These are phyloP conservation scores for Hemicentrotus pulcherrimus DNA, from an alignment of 35 echinoderm and acorn worm species.

Conservation along the genomic window DNA sequence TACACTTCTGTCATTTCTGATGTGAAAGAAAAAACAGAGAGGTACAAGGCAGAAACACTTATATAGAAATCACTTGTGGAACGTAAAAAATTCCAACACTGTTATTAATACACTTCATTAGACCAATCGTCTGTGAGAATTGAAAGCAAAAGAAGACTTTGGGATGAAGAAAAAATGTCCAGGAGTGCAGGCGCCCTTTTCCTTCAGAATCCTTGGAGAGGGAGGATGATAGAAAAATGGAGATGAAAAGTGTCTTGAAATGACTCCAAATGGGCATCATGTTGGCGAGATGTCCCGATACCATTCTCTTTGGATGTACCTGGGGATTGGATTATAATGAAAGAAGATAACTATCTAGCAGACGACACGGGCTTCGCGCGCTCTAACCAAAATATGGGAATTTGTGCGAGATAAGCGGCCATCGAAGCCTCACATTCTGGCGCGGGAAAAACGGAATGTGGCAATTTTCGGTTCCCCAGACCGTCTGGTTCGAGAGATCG, in stretches of 20 bases:
- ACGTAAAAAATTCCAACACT: not conserved
- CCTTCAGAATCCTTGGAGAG: not conserved
- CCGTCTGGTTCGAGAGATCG: constrained; percentile 25
- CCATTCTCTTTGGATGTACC: not conserved
- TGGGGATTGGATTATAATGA: constrained; percentile 28
- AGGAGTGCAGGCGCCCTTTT: constrained; percentile 32
- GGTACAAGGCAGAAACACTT: not conserved
- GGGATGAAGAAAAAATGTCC: not conserved
- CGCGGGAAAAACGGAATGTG: constrained; percentile 35
- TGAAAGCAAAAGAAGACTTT: not conserved
- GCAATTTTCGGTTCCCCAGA: constrained; percentile 11
- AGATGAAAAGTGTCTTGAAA: constrained; percentile 22
- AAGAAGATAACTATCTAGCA: constrained; percentile 28
- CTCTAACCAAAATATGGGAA: not conserved
- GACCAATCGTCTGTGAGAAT: not conserved
- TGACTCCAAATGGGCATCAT: constrained; percentile 43
- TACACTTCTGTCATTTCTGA: too few relatives aligned
- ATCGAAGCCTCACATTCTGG: constrained; percentile 21
- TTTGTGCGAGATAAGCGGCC: constrained; percentile 29
- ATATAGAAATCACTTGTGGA: not conserved
- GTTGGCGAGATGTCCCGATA: constrained; percentile 29
- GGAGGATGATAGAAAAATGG: not conserved
- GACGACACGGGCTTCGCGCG: constrained; percentile 3
- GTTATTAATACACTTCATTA: not conserved
- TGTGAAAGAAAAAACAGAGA: not conserved